phyloP scores from a whole-genome alignment of 1,140 invertebrate species.

The Drosophila nigrodunni region DNA sequence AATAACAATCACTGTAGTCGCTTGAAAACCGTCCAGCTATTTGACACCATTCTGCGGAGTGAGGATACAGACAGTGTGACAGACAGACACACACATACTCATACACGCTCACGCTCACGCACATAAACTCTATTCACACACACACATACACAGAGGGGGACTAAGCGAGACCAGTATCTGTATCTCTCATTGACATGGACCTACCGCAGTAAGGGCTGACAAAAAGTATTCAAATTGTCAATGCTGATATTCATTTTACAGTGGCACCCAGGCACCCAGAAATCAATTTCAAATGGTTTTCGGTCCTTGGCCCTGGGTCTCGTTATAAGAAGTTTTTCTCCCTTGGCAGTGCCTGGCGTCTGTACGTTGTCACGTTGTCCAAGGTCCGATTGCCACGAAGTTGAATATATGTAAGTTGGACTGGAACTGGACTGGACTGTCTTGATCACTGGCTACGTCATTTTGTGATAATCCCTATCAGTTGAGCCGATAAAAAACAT shows the following conservation, averaged over 20 bases:
- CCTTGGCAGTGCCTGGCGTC: constrained; percentile 56
- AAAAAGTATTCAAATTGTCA: constrained; percentile 67
- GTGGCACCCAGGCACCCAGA: constrained; percentile 62
- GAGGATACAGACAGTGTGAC: constrained; percentile 19
- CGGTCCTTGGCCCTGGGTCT: neutral
- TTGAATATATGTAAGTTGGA: constrained; percentile 20
- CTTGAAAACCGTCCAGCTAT: constrained; percentile 56
- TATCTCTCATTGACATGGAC: constrained; percentile 29
- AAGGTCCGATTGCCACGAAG: neutral
- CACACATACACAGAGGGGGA: neutral
- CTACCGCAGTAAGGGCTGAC: constrained; percentile 59
- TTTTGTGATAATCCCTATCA: constrained; percentile 26
- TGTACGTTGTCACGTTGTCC: constrained; percentile 6
- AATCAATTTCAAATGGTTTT: constrained; percentile 51
- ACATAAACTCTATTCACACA: neutral
- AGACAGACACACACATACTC: neutral
- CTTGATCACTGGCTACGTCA: constrained; percentile 13
- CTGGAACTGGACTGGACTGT: neutral
- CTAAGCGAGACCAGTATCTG: neutral
- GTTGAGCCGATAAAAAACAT: neutral
- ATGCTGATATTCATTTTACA: constrained; percentile 64
- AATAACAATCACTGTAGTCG: constrained; percentile 52
- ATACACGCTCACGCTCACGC: neutral
- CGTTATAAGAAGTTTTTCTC: neutral
- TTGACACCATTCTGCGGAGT: constrained; percentile 55